Conservation (phyloP, 2,797 vertebrate species). For the Brachyalestes nurse region DNA sequence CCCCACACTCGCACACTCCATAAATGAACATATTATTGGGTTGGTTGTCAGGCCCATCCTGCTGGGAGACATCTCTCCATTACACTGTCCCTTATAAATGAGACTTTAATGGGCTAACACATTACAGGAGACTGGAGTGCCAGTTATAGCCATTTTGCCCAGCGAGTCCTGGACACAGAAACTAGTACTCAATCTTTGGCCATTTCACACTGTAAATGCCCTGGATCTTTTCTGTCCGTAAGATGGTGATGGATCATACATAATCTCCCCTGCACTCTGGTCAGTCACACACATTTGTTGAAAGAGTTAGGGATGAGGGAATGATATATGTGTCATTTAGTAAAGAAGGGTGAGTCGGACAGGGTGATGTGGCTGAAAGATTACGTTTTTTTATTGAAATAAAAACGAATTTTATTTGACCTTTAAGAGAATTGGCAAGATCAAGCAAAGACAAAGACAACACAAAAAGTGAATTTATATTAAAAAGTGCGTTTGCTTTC, state of each 20-base stretch:
- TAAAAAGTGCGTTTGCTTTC: neutral
- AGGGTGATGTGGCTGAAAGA: neutral
- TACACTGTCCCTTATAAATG: constrained; percentile 64
- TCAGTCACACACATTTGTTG: too few relatives aligned
- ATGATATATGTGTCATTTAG: neutral
- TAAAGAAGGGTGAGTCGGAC: neutral
- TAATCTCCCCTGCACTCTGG: neutral
- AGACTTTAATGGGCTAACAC: constrained; percentile 58
- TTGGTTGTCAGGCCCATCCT: constrained; percentile 39
- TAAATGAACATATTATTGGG: constrained; percentile 57
- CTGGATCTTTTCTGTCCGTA: constrained; percentile 36
- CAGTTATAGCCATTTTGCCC: constrained; percentile 43
- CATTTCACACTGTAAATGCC: constrained; percentile 38
- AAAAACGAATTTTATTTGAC: neutral
- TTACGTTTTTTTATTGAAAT: neutral
- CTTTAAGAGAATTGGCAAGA: neutral
- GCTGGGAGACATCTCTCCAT: constrained; percentile 51
- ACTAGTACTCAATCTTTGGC: constrained; percentile 35
- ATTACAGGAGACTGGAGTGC: constrained; percentile 51
- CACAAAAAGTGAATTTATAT: neutral
- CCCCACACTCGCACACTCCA: constrained; percentile 1
- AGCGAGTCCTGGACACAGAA: constrained; percentile 25
- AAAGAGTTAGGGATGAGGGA: neutral
- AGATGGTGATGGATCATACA: constrained; percentile 38
- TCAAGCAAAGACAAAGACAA: neutral